Conservation (phyloP, 1,140 invertebrate species). For the Mylabris phalerata region DNA sequence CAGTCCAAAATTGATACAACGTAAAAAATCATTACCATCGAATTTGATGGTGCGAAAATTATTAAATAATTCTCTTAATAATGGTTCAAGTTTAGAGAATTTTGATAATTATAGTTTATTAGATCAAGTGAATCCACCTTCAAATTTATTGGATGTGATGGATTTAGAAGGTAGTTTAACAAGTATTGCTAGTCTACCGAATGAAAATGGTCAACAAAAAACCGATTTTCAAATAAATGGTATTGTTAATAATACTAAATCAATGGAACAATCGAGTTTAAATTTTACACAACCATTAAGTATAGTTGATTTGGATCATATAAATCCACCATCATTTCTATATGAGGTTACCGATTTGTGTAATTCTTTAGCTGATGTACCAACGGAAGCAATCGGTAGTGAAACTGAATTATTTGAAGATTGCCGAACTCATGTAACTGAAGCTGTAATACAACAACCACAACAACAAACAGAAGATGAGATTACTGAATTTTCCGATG, state of each 20-base stretch:
- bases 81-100: constrained; percentile 50
- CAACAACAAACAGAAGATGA: constrained; percentile 23
- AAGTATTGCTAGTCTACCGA: constrained; percentile 75
- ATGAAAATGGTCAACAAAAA: constrained; percentile 58
- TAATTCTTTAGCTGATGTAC: constrained; percentile 52
- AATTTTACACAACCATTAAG: background rate
- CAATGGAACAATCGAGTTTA: constrained; percentile 39
- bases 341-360: constrained; percentile 56
- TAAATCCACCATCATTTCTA: constrained; percentile 56
- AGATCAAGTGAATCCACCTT: constrained; percentile 76
- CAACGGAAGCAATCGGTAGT: constrained; percentile 52
- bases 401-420: constrained; percentile 51
- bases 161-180: constrained; percentile 76
- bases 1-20: constrained; percentile 38
- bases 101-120: constrained; percentile 48
- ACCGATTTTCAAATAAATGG: constrained; percentile 30
- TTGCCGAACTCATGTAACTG: constrained; percentile 43
- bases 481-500: constrained; percentile 36
- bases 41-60: constrained; percentile 63
- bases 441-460: constrained; percentile 34
- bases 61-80: constrained; percentile 50
- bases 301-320: constrained; percentile 54
- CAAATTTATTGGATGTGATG: constrained; percentile 67
- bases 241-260: constrained; percentile 13
- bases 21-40: constrained; percentile 62